A percentile compares a stretch with the other conserved stretches of the same genome.
Conservation (phyloP, 2,113 vertebrate genomes). For the Piliocolobus tephrosceles region DNA sequence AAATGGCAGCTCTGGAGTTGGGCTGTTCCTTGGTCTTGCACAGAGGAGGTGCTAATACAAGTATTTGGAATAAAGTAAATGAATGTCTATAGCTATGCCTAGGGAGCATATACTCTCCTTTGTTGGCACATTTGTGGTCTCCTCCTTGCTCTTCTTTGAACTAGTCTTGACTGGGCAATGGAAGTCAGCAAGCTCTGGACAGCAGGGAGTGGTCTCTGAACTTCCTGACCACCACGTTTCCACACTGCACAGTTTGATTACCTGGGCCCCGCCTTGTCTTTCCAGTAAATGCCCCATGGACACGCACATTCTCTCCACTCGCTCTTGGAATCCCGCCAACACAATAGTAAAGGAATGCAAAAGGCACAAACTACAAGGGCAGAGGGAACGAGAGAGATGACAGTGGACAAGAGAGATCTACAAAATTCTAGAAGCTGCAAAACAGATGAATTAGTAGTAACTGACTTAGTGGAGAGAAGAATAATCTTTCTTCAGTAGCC, state of each 20-base stretch:
- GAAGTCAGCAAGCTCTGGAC: not conserved
- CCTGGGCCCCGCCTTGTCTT: not conserved
- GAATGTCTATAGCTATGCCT: not conserved
- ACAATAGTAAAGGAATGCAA: conserved; percentile 44
- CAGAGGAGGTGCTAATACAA: not conserved
- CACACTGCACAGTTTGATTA: not conserved
- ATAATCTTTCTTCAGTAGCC: not conserved
- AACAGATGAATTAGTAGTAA: not conserved
- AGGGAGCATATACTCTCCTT: not conserved
- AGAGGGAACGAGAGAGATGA: not conserved
- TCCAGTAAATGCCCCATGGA: not conserved
- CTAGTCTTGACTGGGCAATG: not conserved
- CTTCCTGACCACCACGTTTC: not conserved
- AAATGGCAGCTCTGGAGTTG: not conserved
- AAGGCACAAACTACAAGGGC: not conserved
- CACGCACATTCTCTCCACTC: not conserved
- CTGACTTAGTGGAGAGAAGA: not conserved
- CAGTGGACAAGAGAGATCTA: not conserved
- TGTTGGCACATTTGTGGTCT: not conserved
- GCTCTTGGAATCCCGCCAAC: conserved; percentile 23
- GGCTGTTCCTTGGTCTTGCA: not conserved
- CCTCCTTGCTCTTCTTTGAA: not conserved
- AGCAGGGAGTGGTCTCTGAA: not conserved
- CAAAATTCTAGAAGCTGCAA: not conserved
- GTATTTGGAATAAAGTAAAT: not conserved